Base-by-base conservation (phyloP, 2,797 vertebrate genomes). In the Enoplosus armatus region DNA sequence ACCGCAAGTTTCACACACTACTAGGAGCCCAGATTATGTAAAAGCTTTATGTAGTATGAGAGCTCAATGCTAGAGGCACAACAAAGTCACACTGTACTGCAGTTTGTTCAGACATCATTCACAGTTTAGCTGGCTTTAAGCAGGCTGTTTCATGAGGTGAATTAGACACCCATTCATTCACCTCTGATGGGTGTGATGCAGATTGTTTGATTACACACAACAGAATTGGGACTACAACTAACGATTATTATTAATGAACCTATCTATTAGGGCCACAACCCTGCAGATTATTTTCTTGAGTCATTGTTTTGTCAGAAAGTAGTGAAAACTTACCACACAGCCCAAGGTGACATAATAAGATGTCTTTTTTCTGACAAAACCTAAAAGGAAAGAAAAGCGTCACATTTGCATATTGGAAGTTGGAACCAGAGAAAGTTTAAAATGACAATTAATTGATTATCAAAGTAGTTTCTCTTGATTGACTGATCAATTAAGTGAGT, bases 1-100 rank as follows among this genome's bases (percentile, higher is more conserved):
- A 66, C 35, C 37, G 22, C 53, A 72, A 14, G 76, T 66, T 73
- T 60, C 41, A 18, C 60, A 50, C 47, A 33, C 50, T 10, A 9
- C 79, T 24, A 6, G 29, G 18, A 68, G 59, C 66, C 74, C 62
- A 51, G 26, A 79, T 81, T 72, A 70, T 65, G 59, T 61, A 61
- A 75, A 47, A 69, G 61, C 24, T 61, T 54, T 18, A 37, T 55
- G 47, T 16, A 26, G 43, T 5, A 56, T 48, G 18, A 29, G 37
- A 70, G 22, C 53, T 78, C n/a, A 18, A 24, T 22, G 73, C 73
- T 16, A 2, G n/a, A 75, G 60, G 58, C 64, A 37, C 11, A 3
- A 12, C 43, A 39, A 43, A 60, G 58, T 56, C n/a, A n/a, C 45
- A 45, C n/a, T 55, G 22, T 26, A 15, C 59, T 27, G 18, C 66